phyloP scores from a whole-genome alignment of 2,797 vertebrate species.

The Phrynocephalus guinanensis region DNA sequence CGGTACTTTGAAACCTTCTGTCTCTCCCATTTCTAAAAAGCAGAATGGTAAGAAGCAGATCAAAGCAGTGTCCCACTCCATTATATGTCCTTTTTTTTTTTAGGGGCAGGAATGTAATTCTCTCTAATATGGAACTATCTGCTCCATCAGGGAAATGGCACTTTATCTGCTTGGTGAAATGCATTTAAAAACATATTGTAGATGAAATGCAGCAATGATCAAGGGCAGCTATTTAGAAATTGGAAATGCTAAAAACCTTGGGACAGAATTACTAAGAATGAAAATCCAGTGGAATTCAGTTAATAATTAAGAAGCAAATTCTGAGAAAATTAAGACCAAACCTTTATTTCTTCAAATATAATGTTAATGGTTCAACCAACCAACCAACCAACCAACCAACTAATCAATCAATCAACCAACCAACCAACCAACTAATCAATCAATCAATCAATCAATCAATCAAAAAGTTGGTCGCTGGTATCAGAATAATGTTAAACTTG shows the following conservation, averaged over 20 bases:
- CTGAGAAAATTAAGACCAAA: background rate
- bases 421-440: no score
- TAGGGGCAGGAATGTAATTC: background rate
- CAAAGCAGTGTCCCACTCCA: slow-evolving; percentile 8
- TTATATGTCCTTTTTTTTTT: background rate
- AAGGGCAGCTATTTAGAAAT: background rate
- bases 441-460: no score
- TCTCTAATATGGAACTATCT: background rate
- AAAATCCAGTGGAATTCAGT: background rate
- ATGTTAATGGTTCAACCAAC: background rate
- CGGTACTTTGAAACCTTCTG: slow-evolving; percentile 54
- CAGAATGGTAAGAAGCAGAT: slow-evolving; percentile 44
- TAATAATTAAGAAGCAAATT: background rate
- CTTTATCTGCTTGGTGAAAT: background rate
- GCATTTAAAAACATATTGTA: background rate
- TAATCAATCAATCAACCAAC: no score
- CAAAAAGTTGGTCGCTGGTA: no score
- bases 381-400: no score
- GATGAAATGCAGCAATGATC: background rate
- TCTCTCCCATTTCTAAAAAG: slow-evolving; percentile 71
- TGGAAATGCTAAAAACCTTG: background rate
- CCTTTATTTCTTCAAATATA: background rate
- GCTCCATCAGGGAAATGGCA: background rate
- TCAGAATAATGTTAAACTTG: no score
- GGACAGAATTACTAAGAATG: background rate